A percentile compares a stretch with the other conserved stretches of the same genome.
Conservation (phyloP, 1,140 invertebrate species). For the Apolygus lucorum region DNA sequence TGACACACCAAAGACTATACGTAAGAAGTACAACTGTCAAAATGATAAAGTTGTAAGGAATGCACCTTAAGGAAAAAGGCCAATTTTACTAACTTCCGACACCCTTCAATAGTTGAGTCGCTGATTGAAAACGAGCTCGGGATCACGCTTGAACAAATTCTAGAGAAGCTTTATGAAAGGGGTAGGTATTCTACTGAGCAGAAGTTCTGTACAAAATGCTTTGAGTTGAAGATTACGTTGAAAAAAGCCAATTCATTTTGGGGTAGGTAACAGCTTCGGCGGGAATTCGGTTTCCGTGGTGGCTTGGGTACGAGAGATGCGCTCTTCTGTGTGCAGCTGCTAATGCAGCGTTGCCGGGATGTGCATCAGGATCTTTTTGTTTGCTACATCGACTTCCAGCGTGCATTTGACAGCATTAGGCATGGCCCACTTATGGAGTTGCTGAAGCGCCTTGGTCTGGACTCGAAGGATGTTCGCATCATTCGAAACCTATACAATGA, state of each 20-base stretch:
- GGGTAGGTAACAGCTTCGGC: not conserved
- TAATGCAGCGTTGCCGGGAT: too few relatives aligned
- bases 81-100: too few relatives aligned
- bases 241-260: not conserved
- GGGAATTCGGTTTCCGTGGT: not conserved
- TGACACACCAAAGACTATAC: not conserved
- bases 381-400: too few relatives aligned
- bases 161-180: not conserved
- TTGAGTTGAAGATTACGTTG: not conserved
- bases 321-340: too few relatives aligned
- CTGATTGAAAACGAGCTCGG: not conserved
- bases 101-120: not conserved
- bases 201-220: constrained; percentile 1
- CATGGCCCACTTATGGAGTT: too few relatives aligned
- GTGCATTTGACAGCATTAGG: too few relatives aligned
- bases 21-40: not conserved
- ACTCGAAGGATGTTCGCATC: too few relatives aligned
- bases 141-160: not conserved
- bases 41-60: not conserved
- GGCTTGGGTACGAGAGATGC: too few relatives aligned
- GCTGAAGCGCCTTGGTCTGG: too few relatives aligned
- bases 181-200: too few relatives aligned
- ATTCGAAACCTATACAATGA: too few relatives aligned
- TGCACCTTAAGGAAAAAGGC: not conserved
- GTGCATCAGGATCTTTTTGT: too few relatives aligned